Base-by-base conservation (phyloP, 1,140 invertebrate genomes). In the Drusus annulatus region DNA sequence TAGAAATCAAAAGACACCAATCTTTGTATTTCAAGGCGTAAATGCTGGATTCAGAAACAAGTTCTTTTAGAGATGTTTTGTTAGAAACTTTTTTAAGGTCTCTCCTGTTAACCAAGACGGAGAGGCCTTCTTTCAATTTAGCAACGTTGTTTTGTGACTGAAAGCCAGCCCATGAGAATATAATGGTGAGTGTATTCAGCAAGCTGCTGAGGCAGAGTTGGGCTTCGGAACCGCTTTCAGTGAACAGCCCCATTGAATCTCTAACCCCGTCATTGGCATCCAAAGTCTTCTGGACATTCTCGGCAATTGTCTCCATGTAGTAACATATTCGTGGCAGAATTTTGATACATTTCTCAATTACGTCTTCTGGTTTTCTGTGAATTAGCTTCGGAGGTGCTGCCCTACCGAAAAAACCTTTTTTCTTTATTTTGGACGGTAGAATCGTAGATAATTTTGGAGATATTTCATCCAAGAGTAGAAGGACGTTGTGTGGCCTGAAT, bases 1-100 rank as follows among this genome's bases (percentile, higher is more conserved):
- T 88, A 28, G 87, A 84, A 63, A 91, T 83, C 74, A 87, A 86
- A 16, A 91, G 81, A 83, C 91, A 91, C 82, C 89, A 87, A 60
- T 88, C 87, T 81, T 88, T 86, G 78, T 89, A 86, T 77, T 84
- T 85, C 80, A 87, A 84, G 68, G 88, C 85, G 80, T 85, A 86
- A 79, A 36, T 62, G n/a, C 62, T 65, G 21, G 62, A 45, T 45
- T 84, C 80, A 8, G 45, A 25, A 10, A 84, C 45, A 7, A 80
- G 75, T 56, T 81, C 83, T 78, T 84, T 84, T 17, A 81, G 23
- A 16, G 77, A 63, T 6, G 69, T 56, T 16, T 74, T 78, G 10
- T 52, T 17, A 65, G 78, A 62, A 28, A 19, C 25, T 23, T 80
- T 79, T 10, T 75, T 16, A 36, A 69, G 52, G 45, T 83, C 76